phyloP scores from a whole-genome alignment of 2,113 vertebrate species.

The Psilopsiagon aurifrons region DNA sequence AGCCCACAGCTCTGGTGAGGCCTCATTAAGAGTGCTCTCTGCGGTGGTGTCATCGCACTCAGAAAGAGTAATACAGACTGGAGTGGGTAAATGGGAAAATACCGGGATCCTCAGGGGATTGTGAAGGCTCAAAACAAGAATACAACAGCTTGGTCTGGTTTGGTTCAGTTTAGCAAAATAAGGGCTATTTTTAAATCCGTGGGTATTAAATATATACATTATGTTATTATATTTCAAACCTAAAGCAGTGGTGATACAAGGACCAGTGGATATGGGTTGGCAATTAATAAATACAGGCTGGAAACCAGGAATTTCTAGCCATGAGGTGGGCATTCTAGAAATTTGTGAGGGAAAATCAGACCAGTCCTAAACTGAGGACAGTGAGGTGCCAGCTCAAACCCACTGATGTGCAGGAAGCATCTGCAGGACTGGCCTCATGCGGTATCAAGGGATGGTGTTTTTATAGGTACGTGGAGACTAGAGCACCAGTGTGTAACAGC shows the following conservation, averaged over 20 bases:
- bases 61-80: background rate
- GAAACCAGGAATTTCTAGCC: background rate
- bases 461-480: background rate
- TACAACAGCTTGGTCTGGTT: background rate
- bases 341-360: background rate
- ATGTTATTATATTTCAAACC: background rate
- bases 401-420: background rate
- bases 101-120: background rate
- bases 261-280: background rate
- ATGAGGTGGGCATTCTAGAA: fast-evolving
- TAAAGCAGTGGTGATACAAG: background rate
- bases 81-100: background rate
- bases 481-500: fast-evolving
- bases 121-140: background rate
- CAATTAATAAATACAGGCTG: background rate
- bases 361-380: background rate
- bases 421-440: background rate
- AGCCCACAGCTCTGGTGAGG: background rate
- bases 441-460: fast-evolving
- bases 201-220: background rate
- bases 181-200: background rate
- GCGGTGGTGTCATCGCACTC: background rate
- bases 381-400: background rate
- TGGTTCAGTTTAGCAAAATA: background rate
- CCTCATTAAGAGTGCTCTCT: background rate